Percentiles rank a stretch among this genome's conserved stretches.
Evolutionary conservation across 2,888 invertebrate genomes (phyloP).

Genomic region (Euplexia lucipara): DNA sequence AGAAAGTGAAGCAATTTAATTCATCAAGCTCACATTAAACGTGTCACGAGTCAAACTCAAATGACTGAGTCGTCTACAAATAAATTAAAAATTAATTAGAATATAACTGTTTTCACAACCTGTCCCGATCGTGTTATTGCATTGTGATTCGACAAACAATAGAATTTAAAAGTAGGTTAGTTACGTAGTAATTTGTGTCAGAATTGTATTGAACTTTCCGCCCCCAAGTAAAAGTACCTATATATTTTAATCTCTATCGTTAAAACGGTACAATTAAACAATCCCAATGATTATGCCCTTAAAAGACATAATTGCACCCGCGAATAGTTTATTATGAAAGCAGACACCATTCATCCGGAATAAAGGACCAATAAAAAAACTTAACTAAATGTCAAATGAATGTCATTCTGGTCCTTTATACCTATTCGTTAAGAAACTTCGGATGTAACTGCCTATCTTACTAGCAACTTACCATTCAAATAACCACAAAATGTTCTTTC

Average conservation of each 20-base stretch:
- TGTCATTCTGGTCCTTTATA: not conserved
- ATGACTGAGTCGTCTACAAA: constrained; percentile 43
- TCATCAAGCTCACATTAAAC: constrained; percentile 13
- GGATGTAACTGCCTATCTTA: not conserved
- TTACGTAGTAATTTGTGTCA: not conserved
- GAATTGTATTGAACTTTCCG: not conserved
- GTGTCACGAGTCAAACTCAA: constrained; percentile 28
- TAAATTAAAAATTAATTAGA: constrained; percentile 53
- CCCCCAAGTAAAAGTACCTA: not conserved
- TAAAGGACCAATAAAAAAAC: not conserved
- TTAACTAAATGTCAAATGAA: not conserved
- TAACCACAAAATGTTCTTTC: not conserved
- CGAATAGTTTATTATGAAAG: not conserved
- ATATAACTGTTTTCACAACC: constrained; percentile 25
- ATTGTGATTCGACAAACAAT: constrained; percentile 43
- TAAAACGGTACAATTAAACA: not conserved
- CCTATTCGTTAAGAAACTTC: too few relatives aligned
- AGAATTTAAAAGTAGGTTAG: constrained; percentile 17
- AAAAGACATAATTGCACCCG: not conserved
- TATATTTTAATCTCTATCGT: constrained; percentile 2
- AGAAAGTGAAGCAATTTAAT: not conserved
- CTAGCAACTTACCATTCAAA: not conserved
- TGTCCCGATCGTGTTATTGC: constrained; percentile 13
- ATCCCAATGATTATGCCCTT: too few relatives aligned
- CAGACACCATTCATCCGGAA: not conserved